phyloP scores from a whole-genome alignment of 2,113 vertebrate species.

The Montifringilla adamsi region DNA sequence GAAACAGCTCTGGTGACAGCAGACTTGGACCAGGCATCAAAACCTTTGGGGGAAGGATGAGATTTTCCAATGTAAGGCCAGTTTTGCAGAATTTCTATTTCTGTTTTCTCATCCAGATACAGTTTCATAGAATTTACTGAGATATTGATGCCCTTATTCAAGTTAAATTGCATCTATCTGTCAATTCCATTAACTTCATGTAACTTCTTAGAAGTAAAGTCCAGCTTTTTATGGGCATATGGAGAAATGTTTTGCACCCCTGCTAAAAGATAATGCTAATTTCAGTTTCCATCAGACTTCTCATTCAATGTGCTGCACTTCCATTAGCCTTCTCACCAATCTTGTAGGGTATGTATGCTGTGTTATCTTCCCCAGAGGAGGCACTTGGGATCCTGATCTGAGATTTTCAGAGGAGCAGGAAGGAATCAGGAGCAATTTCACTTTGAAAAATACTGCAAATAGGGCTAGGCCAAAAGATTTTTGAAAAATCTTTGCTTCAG shows the following conservation, averaged over 20 bases:
- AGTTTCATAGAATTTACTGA: not conserved
- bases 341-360: not conserved
- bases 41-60: not conserved
- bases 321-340: not conserved
- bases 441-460: not conserved
- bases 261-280: not conserved
- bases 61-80: not conserved
- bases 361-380: not conserved
- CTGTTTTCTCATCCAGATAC: not conserved
- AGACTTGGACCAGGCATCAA: not conserved
- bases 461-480: not conserved
- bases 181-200: not conserved
- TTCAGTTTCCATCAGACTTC: not conserved
- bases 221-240: not conserved
- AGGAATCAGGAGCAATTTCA: not conserved
- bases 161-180: not conserved
- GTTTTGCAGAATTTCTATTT: not conserved
- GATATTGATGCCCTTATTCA: not conserved
- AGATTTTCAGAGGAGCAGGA: not conserved
- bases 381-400: not conserved
- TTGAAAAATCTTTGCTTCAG: not conserved
- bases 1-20: slow-evolving; percentile 2
- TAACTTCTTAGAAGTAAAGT: not conserved
- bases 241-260: not conserved
- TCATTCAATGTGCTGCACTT: not conserved